Evolutionary conservation across 2,113 vertebrate species (phyloP), one percentile per base, ranked within the genome.

Genomic region (Actinemys pallida): DNA sequence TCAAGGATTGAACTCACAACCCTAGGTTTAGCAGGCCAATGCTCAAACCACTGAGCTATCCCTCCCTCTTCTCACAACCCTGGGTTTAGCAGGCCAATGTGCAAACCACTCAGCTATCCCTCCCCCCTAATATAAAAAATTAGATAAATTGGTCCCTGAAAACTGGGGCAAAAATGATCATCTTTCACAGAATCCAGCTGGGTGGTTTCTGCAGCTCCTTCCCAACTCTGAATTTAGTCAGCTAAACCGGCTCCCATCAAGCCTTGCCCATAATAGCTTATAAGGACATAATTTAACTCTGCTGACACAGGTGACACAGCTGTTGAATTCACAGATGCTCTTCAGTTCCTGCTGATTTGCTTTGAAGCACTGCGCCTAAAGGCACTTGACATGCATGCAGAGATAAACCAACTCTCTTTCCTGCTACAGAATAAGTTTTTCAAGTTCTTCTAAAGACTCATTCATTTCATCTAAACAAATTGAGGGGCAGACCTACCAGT

Each of bases 171-270:
- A 86, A 92, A 93, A 86, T 86, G 0, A 76, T 56, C 86, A 24
- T 78, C 84, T 95, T 82, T 56, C 82, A 83, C 45, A 86, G n/a
- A 96, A 86, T 84, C 16, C 49, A 93, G 2, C 35, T 92, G 35
- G 35, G 27, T 39, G 82, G 75, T 8, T 72, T 90, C 47, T 52
- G 29, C 20, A 94, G 54, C 39, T 49, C 69, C 24, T 94, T 90
- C 83, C 47, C 92, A 84, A 83, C 29, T 27, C n/a, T 72, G 69
- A 95, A 89, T 59, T 86, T 56, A 53, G 2, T 27, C 82, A 90
- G 90, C 5, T 22, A 86, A 93, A 56, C 31, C 69, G 69, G 5
- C 17, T 86, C 45, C 57, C 50, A 50, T 86, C 24, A 8, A 0
- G 0, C 42, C 29, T 53, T 93, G 35, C 39, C 49, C 8, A 2